A percentile compares a stretch with the other conserved stretches of the same genome.
Conservation (phyloP, 2,113 vertebrate genomes). For the Macrotis lagotis region DNA sequence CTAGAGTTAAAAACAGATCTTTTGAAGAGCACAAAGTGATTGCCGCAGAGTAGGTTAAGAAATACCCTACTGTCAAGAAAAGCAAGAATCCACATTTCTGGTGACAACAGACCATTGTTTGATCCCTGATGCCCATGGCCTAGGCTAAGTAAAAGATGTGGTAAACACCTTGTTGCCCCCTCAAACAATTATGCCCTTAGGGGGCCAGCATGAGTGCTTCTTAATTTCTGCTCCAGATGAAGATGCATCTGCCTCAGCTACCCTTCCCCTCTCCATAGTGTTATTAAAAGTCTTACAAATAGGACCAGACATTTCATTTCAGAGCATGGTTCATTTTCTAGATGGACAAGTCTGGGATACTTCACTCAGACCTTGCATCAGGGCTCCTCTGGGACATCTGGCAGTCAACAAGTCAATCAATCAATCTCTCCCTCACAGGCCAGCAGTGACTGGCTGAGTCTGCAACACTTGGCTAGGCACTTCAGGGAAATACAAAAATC, state of each 20-base stretch:
- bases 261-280: background rate
- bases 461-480: background rate
- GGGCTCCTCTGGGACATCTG: accelerated
- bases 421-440: background rate
- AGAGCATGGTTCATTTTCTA: background rate
- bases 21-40: background rate
- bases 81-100: background rate
- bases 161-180: background rate
- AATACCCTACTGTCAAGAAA: background rate
- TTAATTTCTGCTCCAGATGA: background rate
- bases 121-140: background rate
- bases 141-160: background rate
- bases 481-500: background rate
- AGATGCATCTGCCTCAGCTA: background rate
- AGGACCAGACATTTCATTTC: conserved; percentile 1
- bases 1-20: background rate
- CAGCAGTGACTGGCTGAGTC: background rate
- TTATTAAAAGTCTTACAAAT: conserved; percentile 1
- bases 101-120: background rate
- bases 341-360: background rate
- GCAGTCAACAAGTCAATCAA: background rate
- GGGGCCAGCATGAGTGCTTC: background rate
- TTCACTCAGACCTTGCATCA: background rate
- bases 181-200: background rate
- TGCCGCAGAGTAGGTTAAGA: background rate